Base-by-base conservation (phyloP, 2,888 invertebrate genomes). In the Sphaerophoria taeniata region DNA sequence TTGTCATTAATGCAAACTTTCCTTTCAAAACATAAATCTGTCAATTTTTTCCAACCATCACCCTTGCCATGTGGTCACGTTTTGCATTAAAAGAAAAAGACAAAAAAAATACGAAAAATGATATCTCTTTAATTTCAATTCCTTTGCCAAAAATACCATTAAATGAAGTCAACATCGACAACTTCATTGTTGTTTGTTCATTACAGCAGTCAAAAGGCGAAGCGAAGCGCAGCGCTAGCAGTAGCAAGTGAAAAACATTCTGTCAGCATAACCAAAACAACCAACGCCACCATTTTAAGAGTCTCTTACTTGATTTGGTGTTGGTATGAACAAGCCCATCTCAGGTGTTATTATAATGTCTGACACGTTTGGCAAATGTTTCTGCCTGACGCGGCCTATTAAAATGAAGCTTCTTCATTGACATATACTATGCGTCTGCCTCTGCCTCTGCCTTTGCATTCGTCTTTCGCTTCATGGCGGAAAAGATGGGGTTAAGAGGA, bases 341-440 rank as follows among this genome's bases (percentile, higher is more conserved):
- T 60, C 83, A 83, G 83, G 83, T 83, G 83, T 83, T 83, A 65
- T 78, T 83, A 83, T 83, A n/a, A n/a, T n/a, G 83, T 83, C 78
- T 78, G 83, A 83, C 83, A 83, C 83, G 83, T 83, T 79, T 79
- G 58, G 83, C 83, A 78, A 83, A 83, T 83, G 78, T 83, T 83
- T 83, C 78, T 65, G 74, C 78, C 53, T 72, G 67, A 73, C 69
- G 75, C 63, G 69, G 61, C 73, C 78, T 73, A 78, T 82, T 78
- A 63, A 69, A 73, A 34, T 34, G 47, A 73, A 69, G 61, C 73
- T 70, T 47, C 69, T 53, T 45, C 63, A 39, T 70, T 78, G 78
- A 65, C 70, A 73, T 12, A 76, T n/a, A n/a, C n/a, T n/a, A n/a
- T n/a, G n/a, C n/a, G n/a, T n/a, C n/a, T n/a, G n/a, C n/a, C n/a